Conservation (phyloP, 2,113 vertebrate species). For the Perca fluviatilis region DNA sequence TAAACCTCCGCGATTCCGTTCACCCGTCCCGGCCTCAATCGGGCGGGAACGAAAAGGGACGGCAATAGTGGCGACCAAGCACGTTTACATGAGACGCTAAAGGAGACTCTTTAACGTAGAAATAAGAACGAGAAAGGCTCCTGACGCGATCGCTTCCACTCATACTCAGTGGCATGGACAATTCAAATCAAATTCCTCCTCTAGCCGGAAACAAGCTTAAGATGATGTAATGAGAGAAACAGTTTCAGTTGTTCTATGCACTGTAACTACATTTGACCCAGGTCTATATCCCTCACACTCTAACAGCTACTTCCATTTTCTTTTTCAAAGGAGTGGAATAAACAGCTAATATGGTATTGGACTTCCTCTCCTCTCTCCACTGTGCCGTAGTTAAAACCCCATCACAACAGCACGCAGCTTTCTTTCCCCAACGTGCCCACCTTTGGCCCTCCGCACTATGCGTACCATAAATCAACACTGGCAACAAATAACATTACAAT, state of each 20-base stretch:
- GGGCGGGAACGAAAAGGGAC: too few relatives aligned
- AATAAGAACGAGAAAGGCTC: too few relatives aligned
- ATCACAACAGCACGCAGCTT: slow-evolving; percentile 71
- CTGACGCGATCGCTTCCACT: too few relatives aligned
- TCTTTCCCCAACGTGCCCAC: slow-evolving; percentile 71
- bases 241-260: neutral
- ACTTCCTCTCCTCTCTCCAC: slow-evolving; percentile 38
- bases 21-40: too few relatives aligned
- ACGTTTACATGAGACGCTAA: too few relatives aligned
- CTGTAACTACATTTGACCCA: slow-evolving; percentile 36
- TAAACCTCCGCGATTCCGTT: too few relatives aligned
- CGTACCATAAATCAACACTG: slow-evolving; percentile 81
- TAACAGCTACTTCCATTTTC: slow-evolving; percentile 18
- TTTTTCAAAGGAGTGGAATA: slow-evolving; percentile 37
- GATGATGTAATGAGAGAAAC: neutral
- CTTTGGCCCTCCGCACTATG: slow-evolving; percentile 67
- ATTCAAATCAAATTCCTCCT: neutral
- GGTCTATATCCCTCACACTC: neutral
- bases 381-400: slow-evolving; percentile 68
- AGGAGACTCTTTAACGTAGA: too few relatives aligned
- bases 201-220: neutral
- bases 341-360: slow-evolving; percentile 44
- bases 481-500: slow-evolving; percentile 83
- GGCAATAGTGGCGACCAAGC: too few relatives aligned
- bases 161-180: too few relatives aligned